These are phyloP conservation scores for Chymomyza caudatula DNA, from an alignment of 2,888 invertebrate genomes.

Conservation along the genomic window DNA sequence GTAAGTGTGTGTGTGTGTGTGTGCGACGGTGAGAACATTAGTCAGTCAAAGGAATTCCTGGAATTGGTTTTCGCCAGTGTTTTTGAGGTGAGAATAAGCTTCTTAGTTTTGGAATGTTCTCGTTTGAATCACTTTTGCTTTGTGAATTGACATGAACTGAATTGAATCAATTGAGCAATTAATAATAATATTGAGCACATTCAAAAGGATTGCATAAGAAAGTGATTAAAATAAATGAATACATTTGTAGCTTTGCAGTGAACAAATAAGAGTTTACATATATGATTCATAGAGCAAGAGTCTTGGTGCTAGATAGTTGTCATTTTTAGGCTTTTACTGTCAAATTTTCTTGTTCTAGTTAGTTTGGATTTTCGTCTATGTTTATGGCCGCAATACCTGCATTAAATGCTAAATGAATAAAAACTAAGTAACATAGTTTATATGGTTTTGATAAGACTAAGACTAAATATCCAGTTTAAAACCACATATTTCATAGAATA, in stretches of 20 bases:
- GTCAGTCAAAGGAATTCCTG: conserved; percentile 71
- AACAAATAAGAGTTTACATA: not conserved
- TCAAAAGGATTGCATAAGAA: too few species aligned
- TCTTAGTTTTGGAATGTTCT: not conserved
- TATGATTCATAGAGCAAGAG: not conserved
- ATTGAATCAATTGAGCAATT: conserved; percentile 59
- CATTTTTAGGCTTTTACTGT: too few species aligned
- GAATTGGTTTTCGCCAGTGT: conserved; percentile 49
- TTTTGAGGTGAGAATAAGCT: conserved; percentile 55
- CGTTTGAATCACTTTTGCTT: not conserved
- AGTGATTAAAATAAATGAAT: not conserved
- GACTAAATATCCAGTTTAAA: too few species aligned
- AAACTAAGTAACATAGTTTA: too few species aligned
- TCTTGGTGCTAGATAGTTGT: too few species aligned
- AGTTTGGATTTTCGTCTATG: too few species aligned
- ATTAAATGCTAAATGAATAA: too few species aligned
- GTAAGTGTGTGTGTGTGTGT: not conserved
- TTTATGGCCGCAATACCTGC: too few species aligned
- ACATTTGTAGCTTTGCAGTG: not conserved
- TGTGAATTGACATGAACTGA: conserved; percentile 34
- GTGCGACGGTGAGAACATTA: conserved; percentile 30
- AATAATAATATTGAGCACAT: not conserved
- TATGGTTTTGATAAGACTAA: too few species aligned
- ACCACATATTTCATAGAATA: too few species aligned
- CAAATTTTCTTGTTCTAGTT: too few species aligned